Evolutionary conservation across 2,888 invertebrate species (phyloP).

Genomic region (Unio delphinus): DNA sequence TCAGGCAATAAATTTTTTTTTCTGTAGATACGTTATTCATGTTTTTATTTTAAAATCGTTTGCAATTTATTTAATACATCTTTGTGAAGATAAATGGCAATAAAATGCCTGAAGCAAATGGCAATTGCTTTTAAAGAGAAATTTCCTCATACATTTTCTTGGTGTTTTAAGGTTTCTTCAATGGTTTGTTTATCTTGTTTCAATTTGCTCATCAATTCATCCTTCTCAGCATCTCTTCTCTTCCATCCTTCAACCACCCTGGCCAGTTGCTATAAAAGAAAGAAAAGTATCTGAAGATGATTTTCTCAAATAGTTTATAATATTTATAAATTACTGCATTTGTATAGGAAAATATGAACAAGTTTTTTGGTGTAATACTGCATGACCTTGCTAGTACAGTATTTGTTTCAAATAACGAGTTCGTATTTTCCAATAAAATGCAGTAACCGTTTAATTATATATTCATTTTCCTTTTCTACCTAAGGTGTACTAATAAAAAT

Average conservation of each 20-base stretch:
- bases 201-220: conserved; percentile 45
- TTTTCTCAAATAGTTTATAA: not conserved
- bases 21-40: too few species aligned
- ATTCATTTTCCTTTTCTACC: too few species aligned
- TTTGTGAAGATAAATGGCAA: not conserved
- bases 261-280: conserved; percentile 58
- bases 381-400: too few species aligned
- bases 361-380: too few species aligned
- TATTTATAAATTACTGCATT: too few species aligned
- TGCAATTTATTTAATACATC: not conserved
- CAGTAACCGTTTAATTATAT: too few species aligned
- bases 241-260: conserved; percentile 68
- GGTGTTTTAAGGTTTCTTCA: conserved; percentile 50
- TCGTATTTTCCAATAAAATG: too few species aligned
- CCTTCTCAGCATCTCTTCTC: conserved; percentile 62
- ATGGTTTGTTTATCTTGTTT: conserved; percentile 53
- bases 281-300: not conserved
- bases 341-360: too few species aligned
- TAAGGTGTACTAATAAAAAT: too few species aligned
- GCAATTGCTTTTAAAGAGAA: not conserved
- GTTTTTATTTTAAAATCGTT: too few species aligned
- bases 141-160: conserved; percentile 45
- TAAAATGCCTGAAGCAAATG: not conserved
- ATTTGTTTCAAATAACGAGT: too few species aligned
- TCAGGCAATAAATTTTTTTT: too few species aligned